These are phyloP conservation scores for Oenanthe oenanthe DNA, from an alignment of 2,113 vertebrate genomes.

Conservation along the genomic window DNA sequence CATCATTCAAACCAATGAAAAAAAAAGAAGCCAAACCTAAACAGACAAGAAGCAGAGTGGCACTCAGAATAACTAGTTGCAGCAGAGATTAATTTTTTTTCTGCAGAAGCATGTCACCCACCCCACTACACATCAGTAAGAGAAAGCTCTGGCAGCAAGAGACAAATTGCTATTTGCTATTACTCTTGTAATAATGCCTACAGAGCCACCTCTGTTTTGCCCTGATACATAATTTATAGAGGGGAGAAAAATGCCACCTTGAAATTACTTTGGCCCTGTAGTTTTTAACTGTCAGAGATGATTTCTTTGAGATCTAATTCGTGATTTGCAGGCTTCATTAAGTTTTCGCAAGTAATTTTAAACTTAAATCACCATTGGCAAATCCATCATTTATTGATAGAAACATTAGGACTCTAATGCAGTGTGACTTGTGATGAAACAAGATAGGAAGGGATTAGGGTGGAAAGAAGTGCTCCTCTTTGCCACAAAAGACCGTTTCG, in stretches of 20 bases:
- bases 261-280: slow-evolving; percentile 47
- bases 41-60: neutral
- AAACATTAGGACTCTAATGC: slow-evolving; percentile 51
- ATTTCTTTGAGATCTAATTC: slow-evolving; percentile 58
- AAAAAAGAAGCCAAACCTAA: fast-evolving
- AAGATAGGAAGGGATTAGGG: slow-evolving; percentile 6
- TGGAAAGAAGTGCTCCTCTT: neutral
- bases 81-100: neutral
- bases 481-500: neutral
- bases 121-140: neutral
- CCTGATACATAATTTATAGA: neutral
- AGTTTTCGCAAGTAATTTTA: slow-evolving; percentile 55
- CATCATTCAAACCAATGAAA: neutral
- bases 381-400: slow-evolving; percentile 71
- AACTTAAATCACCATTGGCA: slow-evolving; percentile 61
- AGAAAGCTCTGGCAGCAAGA: neutral
- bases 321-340: slow-evolving; percentile 66
- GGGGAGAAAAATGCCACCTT: neutral
- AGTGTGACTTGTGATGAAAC: slow-evolving; percentile 45
- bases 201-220: neutral
- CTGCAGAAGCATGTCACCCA: neutral
- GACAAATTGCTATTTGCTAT: neutral
- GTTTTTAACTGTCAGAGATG: slow-evolving; percentile 53
- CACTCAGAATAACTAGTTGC: neutral
- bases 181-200: neutral